Base-by-base conservation (phyloP, 2,113 vertebrate genomes). In the Micromys minutus region DNA sequence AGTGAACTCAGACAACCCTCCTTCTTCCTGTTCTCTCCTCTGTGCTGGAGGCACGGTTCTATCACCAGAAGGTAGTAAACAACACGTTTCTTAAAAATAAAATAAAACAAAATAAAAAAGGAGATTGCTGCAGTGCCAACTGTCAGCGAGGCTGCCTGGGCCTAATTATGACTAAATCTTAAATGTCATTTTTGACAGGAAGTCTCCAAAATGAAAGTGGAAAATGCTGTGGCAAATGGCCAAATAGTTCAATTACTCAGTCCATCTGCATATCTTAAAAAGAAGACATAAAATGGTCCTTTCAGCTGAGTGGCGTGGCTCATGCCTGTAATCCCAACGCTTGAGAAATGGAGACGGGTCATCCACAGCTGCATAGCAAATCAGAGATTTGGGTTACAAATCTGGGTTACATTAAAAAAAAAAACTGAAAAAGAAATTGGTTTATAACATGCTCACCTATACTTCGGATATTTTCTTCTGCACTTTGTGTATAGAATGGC, bases 191-290 rank as follows among this genome's bases (percentile, higher is more conserved):
- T 92, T 87, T 81, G 87, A 61, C 92, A 92, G 74, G 39, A 95
- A 84, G 79, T 93, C 84, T 87, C 75, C 69, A 90, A 85, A 91
- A 80, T 89, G 9, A 59, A 91, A 89, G 17, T 75, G 42, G 47
- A 59, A 96, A 96, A 67, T 67, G 45, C 21, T 67, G 47, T 52
- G 16, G 36, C 81, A 47, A 90, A 79, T 67, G 21, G 45, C 29
- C 52, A 93, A 69, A 55, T 91, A 80, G 61, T 74, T 84, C 17
- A 90, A 45, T 31, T 75, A 79, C 29, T 61, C 31, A 83, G 34
- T 59, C 50, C 45, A 50, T 50, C 61, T 91, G 39, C 12, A 22
- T 93, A 83, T 96, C 47, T 29, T 13, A 1, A 47, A 39, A 85
- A 92, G n/a, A 45, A 90, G 3, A 50, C 55, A 50, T 50, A 94